Conservation (phyloP, 2,888 invertebrate species). For the Alloplasta piceator region DNA sequence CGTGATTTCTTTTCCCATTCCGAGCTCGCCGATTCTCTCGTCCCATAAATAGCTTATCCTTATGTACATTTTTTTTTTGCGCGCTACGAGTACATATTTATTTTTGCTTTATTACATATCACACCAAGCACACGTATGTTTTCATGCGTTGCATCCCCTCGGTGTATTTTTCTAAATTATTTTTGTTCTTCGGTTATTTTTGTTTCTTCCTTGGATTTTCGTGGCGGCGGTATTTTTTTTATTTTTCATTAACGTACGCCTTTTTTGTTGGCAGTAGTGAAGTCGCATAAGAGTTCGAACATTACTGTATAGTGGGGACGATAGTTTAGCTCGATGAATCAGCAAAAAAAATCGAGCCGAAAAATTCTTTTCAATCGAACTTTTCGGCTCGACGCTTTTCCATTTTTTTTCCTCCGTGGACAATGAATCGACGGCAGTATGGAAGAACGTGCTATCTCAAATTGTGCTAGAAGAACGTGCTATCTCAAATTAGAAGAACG, state of each 20-base stretch:
- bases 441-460: too few relatives aligned
- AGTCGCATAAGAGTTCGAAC: constrained; percentile 41
- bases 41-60: constrained; percentile 29
- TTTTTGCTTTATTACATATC: constrained; percentile 27
- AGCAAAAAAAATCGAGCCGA: constrained; percentile 4
- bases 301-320: constrained; percentile 40
- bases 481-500: too few relatives aligned
- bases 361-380: background rate
- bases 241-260: constrained; percentile 59
- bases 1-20: background rate
- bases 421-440: too few relatives aligned
- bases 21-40: constrained; percentile 36
- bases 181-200: constrained; percentile 7
- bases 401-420: background rate
- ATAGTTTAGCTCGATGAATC: background rate
- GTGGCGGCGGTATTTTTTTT: constrained; percentile 54
- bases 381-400: background rate
- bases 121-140: constrained; percentile 53
- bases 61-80: constrained; percentile 55
- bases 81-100: constrained; percentile 46
- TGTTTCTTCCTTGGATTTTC: constrained; percentile 31
- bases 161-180: constrained; percentile 4
- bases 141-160: constrained; percentile 12
- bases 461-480: too few relatives aligned
- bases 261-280: constrained; percentile 58